A percentile compares a stretch with the other conserved stretches of the same genome.
Conservation (phyloP, 2,113 vertebrate genomes). For the Hucho hucho region DNA sequence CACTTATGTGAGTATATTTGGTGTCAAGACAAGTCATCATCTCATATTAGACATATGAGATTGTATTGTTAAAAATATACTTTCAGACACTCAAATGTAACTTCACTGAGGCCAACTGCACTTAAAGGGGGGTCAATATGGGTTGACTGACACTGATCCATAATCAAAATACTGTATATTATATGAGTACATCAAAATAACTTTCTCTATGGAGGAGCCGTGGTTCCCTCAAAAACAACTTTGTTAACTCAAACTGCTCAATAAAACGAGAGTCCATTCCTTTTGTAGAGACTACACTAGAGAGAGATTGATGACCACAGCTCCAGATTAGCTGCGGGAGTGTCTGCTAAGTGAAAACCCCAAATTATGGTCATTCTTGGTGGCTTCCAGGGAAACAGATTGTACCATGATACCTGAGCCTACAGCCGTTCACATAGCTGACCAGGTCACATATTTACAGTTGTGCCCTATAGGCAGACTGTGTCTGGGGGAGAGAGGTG, state of each 20-base stretch:
- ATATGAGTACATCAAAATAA: not conserved
- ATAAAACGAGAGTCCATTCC: constrained; percentile 37
- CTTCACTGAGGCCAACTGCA: not conserved
- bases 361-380: constrained; percentile 12
- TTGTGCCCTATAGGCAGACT: constrained; percentile 4
- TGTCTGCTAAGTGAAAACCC: constrained; percentile 4
- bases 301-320: constrained; percentile 42
- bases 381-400: constrained; percentile 38
- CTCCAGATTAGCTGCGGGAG: constrained; percentile 18
- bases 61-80: not conserved
- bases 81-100: not conserved
- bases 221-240: not conserved
- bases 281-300: constrained; percentile 17
- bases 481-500: constrained; percentile 12
- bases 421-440: constrained; percentile 35
- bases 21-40: not conserved
- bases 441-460: constrained; percentile 25
- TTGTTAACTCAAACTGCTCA: not conserved
- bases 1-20: not conserved
- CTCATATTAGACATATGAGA: not conserved
- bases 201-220: not conserved
- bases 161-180: not conserved
- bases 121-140: not conserved
- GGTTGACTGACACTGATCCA: not conserved
- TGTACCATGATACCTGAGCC: constrained; percentile 18